Evolutionary conservation across 2,113 vertebrate genomes (phyloP), one percentile per base, ranked within the genome.

Genomic region (Nibea coibor): DNA sequence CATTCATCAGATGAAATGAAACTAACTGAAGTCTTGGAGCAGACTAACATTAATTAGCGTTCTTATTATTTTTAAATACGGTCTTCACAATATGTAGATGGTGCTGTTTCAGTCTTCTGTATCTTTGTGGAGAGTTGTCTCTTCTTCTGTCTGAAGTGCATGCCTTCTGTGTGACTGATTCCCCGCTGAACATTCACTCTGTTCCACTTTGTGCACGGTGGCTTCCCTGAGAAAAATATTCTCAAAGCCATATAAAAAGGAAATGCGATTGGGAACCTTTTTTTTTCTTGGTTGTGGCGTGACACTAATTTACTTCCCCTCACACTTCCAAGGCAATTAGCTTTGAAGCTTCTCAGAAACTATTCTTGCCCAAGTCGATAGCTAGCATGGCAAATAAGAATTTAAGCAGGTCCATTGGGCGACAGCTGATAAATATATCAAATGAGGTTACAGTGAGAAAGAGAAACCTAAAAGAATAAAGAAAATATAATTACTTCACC

Each of bases 281-380:
- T 35, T 35, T 26, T 89, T 90, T 86, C 87, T 81, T 93, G 89
- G 90, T 91, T 90, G 84, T 93, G 92, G 93, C 83, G 83, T 93
- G 94, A 95, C 93, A 94, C 90, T 95, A 94, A 95, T 94, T 95
- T 95, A 89, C 93, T 91, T 93, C 89, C 83, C 87, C 92, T 91
- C 93, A 91, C 94, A 95, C 91, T 94, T 95, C 93, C 93, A 94
- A 95, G 91, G 93, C 94, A 95, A 95, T 95, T 95, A 94, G 92
- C 94, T 94, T 94, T 95, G 94, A 95, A 95, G 93, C 93, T 93
- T 92, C 92, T 93, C 86, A 90, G 90, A 93, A 93, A 93, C 90
- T 92, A 91, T 93, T 93, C 89, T 93, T 92, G 90, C 92, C 87
- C 88, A 79, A 93, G 88, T 93, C 78, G 90, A 95, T 94, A 94